Conservation (phyloP, 2,113 vertebrate genomes). For the Noturus placidus region DNA sequence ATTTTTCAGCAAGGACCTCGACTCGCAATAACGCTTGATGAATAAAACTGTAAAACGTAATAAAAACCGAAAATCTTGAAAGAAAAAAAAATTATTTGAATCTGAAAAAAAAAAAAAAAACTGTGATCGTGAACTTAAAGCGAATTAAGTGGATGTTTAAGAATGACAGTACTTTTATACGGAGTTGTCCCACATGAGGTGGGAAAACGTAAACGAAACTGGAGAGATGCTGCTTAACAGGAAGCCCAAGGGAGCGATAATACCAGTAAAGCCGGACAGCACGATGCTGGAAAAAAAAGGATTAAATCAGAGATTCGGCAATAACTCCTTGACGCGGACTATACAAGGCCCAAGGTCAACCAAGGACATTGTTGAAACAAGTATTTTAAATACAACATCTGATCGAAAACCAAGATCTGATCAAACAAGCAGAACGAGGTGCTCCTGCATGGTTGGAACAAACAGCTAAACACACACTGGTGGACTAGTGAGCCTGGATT, state of each 20-base stretch:
- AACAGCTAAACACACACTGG: neutral
- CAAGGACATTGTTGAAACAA: neutral
- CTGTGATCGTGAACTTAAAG: neutral
- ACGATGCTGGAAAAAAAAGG: neutral
- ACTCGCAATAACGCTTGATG: neutral
- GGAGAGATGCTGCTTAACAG: neutral
- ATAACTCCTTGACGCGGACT: neutral
- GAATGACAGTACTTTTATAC: neutral
- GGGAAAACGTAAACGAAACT: neutral
- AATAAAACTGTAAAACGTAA: neutral
- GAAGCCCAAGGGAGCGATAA: neutral
- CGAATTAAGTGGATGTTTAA: neutral
- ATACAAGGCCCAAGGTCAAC: neutral
- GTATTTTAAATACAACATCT: neutral
- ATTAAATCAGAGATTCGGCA: neutral
- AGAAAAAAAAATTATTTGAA: neutral
- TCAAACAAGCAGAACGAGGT: neutral
- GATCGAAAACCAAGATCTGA: too few species aligned
- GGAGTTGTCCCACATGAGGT: neutral
- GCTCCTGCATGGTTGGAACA: neutral
- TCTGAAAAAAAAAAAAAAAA: neutral
- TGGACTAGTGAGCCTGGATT: neutral
- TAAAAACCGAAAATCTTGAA: neutral
- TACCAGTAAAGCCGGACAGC: neutral
- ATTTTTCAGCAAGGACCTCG: neutral